Base-by-base conservation (phyloP, 2,797 vertebrate genomes). In the Phoeniculus purpureus region DNA sequence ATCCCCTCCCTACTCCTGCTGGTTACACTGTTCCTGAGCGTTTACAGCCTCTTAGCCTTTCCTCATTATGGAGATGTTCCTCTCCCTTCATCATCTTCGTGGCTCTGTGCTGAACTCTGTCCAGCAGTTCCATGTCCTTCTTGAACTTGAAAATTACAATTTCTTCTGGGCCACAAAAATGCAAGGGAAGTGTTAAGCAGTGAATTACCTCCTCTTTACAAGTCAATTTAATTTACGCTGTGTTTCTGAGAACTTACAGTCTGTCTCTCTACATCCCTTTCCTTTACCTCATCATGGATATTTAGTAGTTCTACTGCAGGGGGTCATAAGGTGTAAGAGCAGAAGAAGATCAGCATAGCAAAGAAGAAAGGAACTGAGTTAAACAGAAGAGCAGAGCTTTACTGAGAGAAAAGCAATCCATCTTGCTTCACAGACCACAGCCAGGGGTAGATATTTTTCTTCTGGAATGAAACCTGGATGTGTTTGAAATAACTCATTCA, bases 391-490 rank as follows among this genome's bases (percentile, higher is more conserved):
- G 37, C 20, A 66, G 58, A 75, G 51, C 17, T 85, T 81, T 85
- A 70, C 23, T 4, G 2, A 83, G 26, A 12, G 31, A 60, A 62
- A 62, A 70, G 31, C 56, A 93, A 92, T 89, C 76, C 85, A 93
- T 92, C 76, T 87, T 91, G 29, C 37, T 87, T 85, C 85, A 87
- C 48, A 81, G 81, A 78, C 37, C 37, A 37, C 78, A 89, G 61
- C 25, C 27, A 81, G 67, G 61, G 20, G 77, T 60, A 81, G 67
- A 59, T 74, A 86, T 88, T 95, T 91, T 90, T 87, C 85, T 81
- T 60, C 56, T 52, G 45, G 62, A 91, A 91, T 90, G 37, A 37
- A 8, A 37, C 37, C 37, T 37, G 37, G 37, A 37, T 37, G 37
- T 37, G 65, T 80, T 61, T 82, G 84, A 94, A 94, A 92, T 82